Evolutionary conservation across 2,797 vertebrate genomes (phyloP).

Genomic region (Megalops cyprinoides): DNA sequence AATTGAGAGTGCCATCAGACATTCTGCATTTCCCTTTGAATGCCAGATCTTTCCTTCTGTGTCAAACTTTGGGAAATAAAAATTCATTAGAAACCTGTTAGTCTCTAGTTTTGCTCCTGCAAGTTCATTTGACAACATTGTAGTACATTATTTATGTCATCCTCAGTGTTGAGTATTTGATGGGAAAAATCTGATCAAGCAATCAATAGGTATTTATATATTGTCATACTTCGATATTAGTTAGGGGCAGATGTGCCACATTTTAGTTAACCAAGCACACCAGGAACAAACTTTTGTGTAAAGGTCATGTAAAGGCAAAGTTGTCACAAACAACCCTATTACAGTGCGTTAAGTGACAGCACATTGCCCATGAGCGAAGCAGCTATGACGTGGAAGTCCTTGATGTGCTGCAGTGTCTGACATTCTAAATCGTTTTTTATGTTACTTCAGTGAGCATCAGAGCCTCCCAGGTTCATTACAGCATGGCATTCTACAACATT

Average conservation of each 20-base stretch:
- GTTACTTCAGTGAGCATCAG: neutral
- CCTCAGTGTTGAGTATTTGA: neutral
- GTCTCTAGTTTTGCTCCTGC: neutral
- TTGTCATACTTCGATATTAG: no score
- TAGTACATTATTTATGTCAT: neutral
- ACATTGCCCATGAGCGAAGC: neutral
- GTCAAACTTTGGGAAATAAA: neutral
- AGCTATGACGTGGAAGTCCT: neutral
- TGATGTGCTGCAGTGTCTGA: neutral
- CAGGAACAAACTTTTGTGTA: neutral
- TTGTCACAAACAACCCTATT: neutral
- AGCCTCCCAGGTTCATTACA: constrained; percentile 2
- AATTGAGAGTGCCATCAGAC: constrained; percentile 71
- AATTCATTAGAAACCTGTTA: neutral
- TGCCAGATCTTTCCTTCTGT: constrained; percentile 32
- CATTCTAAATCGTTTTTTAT: neutral
- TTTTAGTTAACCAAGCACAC: constrained; percentile 70
- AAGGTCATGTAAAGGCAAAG: neutral
- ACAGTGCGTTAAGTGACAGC: neutral
- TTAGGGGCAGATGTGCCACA: constrained; percentile 75
- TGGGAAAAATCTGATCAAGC: neutral
- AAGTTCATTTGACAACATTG: neutral
- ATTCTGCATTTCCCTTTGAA: constrained; percentile 71
- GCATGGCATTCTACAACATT: neutral
- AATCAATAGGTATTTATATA: neutral